Evolutionary conservation across 2,797 vertebrate species (phyloP).

Genomic region (Tamandua tetradactyla): DNA sequence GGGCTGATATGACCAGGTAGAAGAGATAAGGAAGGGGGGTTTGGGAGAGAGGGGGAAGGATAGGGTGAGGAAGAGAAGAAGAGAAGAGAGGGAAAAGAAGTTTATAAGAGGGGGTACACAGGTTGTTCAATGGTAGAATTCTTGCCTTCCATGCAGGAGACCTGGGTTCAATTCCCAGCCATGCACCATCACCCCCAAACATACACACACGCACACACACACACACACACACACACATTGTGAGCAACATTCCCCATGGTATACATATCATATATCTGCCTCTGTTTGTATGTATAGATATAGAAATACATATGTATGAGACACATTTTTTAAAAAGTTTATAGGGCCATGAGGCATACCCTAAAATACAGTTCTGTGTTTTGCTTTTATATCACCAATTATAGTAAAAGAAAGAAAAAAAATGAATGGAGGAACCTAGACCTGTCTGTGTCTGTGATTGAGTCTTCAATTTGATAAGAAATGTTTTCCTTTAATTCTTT

Average conservation of each 20-base stretch:
- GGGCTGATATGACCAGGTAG: background rate
- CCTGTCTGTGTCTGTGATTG: background rate
- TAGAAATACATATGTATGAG: too few species aligned
- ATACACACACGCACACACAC: too few species aligned
- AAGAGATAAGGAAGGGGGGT: background rate
- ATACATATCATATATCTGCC: too few species aligned
- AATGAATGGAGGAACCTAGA: background rate
- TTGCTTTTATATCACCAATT: background rate
- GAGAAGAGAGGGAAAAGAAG: background rate
- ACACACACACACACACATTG: too few species aligned
- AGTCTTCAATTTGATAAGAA: background rate
- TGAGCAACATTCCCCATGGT: too few species aligned
- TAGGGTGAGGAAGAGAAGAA: too few species aligned
- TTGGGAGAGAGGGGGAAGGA: rapidly evolving
- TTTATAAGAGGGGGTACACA: background rate
- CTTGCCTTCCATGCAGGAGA: too few species aligned
- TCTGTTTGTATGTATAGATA: too few species aligned
- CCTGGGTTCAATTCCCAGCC: too few species aligned
- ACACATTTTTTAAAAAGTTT: background rate
- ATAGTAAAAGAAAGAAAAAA: background rate
- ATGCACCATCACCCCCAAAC: too few species aligned
- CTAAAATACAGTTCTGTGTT: background rate
- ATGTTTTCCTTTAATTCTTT: background rate
- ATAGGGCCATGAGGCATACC: background rate
- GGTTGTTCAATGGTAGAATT: too few species aligned